Evolutionary conservation across 2,113 vertebrate genomes (phyloP), one percentile per base, ranked within the genome.

Genomic region (Poeciliopsis turrubarensis): DNA sequence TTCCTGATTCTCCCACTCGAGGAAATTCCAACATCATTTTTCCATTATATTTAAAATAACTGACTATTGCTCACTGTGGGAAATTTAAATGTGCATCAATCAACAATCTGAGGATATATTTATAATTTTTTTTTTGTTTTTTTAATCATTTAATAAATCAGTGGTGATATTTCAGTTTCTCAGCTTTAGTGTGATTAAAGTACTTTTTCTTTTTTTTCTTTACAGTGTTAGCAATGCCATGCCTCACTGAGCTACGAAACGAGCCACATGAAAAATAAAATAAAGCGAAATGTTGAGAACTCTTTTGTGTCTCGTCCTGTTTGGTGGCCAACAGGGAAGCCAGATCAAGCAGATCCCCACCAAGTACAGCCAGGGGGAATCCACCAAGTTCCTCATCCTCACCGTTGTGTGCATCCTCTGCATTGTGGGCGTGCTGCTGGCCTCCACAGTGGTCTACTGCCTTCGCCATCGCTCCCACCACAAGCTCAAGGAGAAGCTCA

Each of bases 401-500:
- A 98, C 98, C 0, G 93, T 98, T 3, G 92, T 98, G 77, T 97
- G 96, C 68, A 91, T 97, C 39, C 91, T 95, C 63, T 97, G 95
- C 94, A 98, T 99, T 78, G 81, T 91, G 3, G 95, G 91, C n/a
- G 95, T 99, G 65, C 93, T 99, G 78, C 90, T 95, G 88, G 95
- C 95, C n/a, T 97, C 98, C 29, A 95, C 92, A 7, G 90, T 95
- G 77, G 82, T 95, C 80, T 97, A 97, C 89, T 98, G 97, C 90
- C 92, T 98, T 39, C 96, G 97, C 27, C 96, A 99, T 79, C 93
- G 93, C 80, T 96, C 97, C 9, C 97, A 96, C 88, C 93, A 94
- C 93, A 95, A 95, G 80, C 93, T 99, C 47, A 96, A 96, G 86
- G 95, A 97, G 89, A 98, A 98, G 85, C 95, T 98, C 76, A 96